phyloP scores from a whole-genome alignment of 2,113 vertebrate species.

The Phylloscopus trochiloides region DNA sequence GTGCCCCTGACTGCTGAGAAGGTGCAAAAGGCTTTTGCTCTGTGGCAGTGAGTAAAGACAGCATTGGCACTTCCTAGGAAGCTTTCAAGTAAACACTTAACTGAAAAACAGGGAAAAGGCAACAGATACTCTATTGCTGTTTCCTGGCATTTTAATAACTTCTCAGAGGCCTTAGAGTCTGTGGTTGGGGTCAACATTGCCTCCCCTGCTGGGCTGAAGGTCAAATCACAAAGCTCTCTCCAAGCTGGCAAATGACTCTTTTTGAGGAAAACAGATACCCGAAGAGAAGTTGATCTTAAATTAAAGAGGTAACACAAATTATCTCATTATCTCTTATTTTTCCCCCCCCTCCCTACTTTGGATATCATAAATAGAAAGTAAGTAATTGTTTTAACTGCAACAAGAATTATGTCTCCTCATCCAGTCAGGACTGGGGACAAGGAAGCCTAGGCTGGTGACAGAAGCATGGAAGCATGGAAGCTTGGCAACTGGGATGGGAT shows the following conservation, averaged over 20 bases:
- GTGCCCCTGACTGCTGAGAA: not conserved
- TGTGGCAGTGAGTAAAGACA: not conserved
- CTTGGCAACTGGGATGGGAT: not conserved
- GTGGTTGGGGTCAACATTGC: fast-evolving
- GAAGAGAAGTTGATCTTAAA: not conserved
- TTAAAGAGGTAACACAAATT: not conserved
- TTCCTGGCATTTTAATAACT: not conserved
- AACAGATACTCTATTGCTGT: not conserved
- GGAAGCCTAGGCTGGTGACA: not conserved
- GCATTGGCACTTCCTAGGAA: not conserved
- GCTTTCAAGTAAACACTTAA: not conserved
- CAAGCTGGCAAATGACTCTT: not conserved
- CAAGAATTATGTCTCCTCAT: not conserved
- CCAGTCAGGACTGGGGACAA: not conserved
- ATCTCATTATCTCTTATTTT: not conserved
- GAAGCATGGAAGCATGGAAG: not conserved
- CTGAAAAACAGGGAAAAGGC: not conserved
- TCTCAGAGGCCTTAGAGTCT: not conserved
- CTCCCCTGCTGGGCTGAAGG: not conserved
- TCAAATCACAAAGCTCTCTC: not conserved
- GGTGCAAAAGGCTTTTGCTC: not conserved
- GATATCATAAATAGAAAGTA: not conserved
- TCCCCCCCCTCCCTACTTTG: fast-evolving
- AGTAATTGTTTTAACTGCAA: not conserved
- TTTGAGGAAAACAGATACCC: not conserved